Conservation (phyloP, 2,113 vertebrate genomes). For the Pardalotus punctatus region DNA sequence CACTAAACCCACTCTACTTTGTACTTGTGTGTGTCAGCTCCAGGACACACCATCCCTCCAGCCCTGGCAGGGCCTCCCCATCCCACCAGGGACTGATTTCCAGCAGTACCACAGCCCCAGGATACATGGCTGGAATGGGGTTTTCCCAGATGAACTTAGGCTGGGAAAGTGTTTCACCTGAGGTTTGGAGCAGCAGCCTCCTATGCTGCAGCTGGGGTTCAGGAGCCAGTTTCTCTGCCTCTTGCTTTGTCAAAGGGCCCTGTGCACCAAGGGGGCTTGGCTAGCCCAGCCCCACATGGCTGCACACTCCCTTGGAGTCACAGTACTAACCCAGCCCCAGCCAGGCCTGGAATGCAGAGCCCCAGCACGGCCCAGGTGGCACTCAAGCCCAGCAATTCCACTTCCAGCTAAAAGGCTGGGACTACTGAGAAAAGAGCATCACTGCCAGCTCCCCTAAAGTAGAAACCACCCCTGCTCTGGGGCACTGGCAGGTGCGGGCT, state of each 20-base stretch:
- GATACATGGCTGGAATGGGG: accelerated
- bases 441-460: neutral
- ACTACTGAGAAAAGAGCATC: neutral
- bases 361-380: neutral
- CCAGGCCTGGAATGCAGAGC: neutral
- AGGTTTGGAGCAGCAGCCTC: neutral
- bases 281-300: neutral
- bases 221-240: neutral
- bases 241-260: neutral
- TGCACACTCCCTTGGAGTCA: neutral
- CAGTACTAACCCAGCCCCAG: accelerated
- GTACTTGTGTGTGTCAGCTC: neutral
- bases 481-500: neutral
- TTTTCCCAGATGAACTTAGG: neutral
- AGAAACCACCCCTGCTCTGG: neutral
- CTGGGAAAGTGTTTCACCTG: neutral
- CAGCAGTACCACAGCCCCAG: neutral
- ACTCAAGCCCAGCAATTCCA: neutral
- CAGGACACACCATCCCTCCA: neutral
- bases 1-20: neutral
- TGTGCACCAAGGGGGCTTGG: accelerated
- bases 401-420: neutral
- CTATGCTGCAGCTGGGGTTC: neutral
- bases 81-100: accelerated
- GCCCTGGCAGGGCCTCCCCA: neutral